Base-by-base conservation (phyloP, 1,140 invertebrate species). In the Cheumatopsyche charites region DNA sequence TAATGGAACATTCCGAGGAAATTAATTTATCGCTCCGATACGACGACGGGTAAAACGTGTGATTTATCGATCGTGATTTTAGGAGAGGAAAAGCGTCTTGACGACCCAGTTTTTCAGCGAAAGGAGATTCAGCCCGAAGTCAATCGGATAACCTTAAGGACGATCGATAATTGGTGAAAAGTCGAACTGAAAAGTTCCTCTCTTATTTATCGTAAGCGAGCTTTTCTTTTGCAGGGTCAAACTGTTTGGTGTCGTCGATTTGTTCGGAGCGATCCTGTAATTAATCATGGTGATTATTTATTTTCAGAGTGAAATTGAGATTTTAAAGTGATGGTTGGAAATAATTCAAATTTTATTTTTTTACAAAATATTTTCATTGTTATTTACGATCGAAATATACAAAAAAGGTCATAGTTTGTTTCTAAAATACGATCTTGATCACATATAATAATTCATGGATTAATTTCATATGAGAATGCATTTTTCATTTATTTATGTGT, bases 1-100 rank as follows among this genome's bases (percentile, higher is more conserved):
- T 68, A 68, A 67, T 67, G 66, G 25, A 68, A 68, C 47, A 55
- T 68, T 68, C 45, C 49, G 23, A n/a, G 29, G 13, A 47, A 47
- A 47, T 47, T 47, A 47, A 47, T 47, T 47, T 47, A 47, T 47
- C 13, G 43, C 43, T 12, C 43, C 3, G 43, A 47, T 47, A 47
- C 43, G 43, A 47, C 15, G 12, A n/a, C 43, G 43, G 43, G 15
- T 13, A 7, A 47, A 2, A 12, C 11, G 15, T 47, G 15, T 47
- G 29, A 47, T 47, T 47, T 47, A 47, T 47, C 15, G 43, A n/a
- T 47, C 15, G 43, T 47, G 15, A 12, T 47, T 47, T 36, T 4
- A 36, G 29, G 11, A 7, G 43, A n/a, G 43, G 15, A 47, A 47
- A 47, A 47, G 43, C 3, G 43, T 47, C 55, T 5, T 25, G 25